Evolutionary conservation across 2,797 vertebrate genomes (phyloP).

Genomic region (Pangasius macronema): DNA sequence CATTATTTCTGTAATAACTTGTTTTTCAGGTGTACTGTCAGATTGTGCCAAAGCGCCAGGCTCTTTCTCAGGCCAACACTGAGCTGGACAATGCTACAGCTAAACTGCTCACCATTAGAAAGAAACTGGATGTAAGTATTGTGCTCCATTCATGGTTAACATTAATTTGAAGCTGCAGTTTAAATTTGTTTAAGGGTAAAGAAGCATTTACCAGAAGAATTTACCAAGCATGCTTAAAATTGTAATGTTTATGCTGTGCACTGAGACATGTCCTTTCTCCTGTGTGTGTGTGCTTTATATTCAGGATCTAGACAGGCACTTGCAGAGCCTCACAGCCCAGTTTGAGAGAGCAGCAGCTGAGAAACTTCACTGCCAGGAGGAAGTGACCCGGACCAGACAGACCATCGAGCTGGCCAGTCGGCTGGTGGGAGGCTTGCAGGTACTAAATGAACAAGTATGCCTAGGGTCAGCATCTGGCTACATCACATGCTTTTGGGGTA

Average conservation of each 20-base stretch:
- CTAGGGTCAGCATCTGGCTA: conserved; percentile 53
- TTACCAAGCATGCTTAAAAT: neutral
- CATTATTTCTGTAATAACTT: conserved; percentile 9
- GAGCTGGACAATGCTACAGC: conserved; percentile 78
- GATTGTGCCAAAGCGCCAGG: conserved; percentile 78
- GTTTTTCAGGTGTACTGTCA: conserved; percentile 66
- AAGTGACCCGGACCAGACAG: conserved; percentile 77
- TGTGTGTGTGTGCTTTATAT: conserved; percentile 28
- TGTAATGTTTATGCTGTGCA: neutral
- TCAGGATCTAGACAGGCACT: conserved; percentile 80
- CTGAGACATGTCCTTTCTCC: conserved; percentile 15
- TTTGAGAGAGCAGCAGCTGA: conserved; percentile 80
- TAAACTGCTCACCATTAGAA: conserved; percentile 78
- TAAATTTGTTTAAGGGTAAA: neutral
- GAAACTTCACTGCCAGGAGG: conserved; percentile 81
- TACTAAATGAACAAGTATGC: conserved; percentile 65
- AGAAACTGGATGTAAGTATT: conserved; percentile 77
- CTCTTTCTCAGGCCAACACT: conserved; percentile 75
- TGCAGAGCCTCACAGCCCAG: conserved; percentile 75
- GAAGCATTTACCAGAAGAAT: neutral
- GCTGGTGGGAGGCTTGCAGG: conserved; percentile 81
- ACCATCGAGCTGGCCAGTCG: conserved; percentile 78
- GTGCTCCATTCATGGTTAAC: neutral
- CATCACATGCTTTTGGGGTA: conserved; percentile 34
- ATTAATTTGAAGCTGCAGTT: neutral